Percentiles rank a stretch among this genome's conserved stretches.
phyloP scores from a whole-genome alignment of 2,888 invertebrate genomes.

The Argynnis bischoffii region DNA sequence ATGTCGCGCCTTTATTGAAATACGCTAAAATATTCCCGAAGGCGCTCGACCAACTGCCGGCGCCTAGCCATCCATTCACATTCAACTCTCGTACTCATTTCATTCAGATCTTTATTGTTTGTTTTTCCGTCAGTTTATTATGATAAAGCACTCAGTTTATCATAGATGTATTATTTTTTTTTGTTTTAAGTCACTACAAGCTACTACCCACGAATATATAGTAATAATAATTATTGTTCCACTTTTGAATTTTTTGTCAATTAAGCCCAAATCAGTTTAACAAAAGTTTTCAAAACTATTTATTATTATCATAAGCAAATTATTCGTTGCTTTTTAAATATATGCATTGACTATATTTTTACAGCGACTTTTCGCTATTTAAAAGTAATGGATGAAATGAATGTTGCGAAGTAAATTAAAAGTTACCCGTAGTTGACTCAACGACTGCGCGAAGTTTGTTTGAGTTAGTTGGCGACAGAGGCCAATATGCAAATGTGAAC shows the following conservation, averaged over 20 bases:
- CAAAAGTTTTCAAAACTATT: too few relatives aligned
- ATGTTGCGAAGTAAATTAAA: slow-evolving; percentile 32
- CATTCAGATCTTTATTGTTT: slow-evolving; percentile 74
- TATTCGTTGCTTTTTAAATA: background rate
- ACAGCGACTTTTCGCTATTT: background rate
- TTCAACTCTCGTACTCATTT: slow-evolving; percentile 64
- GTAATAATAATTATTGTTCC: background rate
- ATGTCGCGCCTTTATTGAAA: slow-evolving; percentile 81
- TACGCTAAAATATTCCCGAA: slow-evolving; percentile 67
- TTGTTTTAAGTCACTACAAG: slow-evolving; percentile 31
- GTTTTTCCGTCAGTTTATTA: slow-evolving; percentile 61
- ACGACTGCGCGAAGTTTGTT: slow-evolving; percentile 46
- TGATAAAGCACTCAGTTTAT: slow-evolving; percentile 53
- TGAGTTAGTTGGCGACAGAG: slow-evolving; percentile 50
- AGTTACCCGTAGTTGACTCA: slow-evolving; percentile 30
- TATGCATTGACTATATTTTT: background rate
- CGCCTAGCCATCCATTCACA: slow-evolving; percentile 59
- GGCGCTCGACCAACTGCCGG: slow-evolving; percentile 40
- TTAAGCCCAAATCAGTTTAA: too few relatives aligned
- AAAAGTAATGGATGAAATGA: slow-evolving; percentile 5
- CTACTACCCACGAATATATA: too few relatives aligned
- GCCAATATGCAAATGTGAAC: slow-evolving; percentile 75
- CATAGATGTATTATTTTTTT: slow-evolving; percentile 50
- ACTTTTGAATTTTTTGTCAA: background rate
- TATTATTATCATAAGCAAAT: background rate